These are phyloP conservation scores for Rhombomys opimus DNA, from an alignment of 2,113 vertebrate species.

Conservation along the genomic window DNA sequence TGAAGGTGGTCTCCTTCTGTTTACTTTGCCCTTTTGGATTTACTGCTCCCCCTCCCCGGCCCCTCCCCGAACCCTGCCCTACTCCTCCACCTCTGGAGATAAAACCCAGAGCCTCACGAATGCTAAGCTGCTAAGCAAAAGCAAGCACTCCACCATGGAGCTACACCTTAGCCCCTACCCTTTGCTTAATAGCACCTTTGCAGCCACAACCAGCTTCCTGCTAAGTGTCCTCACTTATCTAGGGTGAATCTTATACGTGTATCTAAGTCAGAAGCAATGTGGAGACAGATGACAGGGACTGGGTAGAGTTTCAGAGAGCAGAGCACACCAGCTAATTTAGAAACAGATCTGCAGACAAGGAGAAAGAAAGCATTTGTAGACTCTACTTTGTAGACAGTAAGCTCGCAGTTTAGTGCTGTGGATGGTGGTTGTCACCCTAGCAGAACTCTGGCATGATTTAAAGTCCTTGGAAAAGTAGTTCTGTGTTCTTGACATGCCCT, in stretches of 20 bases:
- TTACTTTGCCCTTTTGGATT: background rate
- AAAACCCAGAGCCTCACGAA: background rate
- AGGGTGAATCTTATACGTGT: background rate
- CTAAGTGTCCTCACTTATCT: background rate
- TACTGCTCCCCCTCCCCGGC: no score
- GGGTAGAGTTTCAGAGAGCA: background rate
- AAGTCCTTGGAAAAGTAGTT: background rate
- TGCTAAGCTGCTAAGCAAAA: background rate
- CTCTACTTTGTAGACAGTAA: background rate
- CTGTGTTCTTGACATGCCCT: background rate
- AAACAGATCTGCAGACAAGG: background rate
- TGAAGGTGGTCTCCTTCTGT: background rate
- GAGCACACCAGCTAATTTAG: background rate
- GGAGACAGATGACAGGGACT: no score
- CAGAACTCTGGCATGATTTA: background rate
- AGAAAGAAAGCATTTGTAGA: background rate
- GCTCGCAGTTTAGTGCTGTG: background rate
- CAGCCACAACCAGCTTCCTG: accelerated
- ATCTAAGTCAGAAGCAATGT: background rate
- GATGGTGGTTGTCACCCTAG: background rate
- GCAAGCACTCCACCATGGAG: background rate
- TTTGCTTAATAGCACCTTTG: background rate
- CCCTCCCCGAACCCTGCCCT: background rate
- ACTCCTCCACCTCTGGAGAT: background rate
- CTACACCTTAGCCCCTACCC: no score